Percentiles rank a stretch among this genome's conserved stretches.
phyloP scores from a whole-genome alignment of 2,113 vertebrate species.

The Nibea coibor region DNA sequence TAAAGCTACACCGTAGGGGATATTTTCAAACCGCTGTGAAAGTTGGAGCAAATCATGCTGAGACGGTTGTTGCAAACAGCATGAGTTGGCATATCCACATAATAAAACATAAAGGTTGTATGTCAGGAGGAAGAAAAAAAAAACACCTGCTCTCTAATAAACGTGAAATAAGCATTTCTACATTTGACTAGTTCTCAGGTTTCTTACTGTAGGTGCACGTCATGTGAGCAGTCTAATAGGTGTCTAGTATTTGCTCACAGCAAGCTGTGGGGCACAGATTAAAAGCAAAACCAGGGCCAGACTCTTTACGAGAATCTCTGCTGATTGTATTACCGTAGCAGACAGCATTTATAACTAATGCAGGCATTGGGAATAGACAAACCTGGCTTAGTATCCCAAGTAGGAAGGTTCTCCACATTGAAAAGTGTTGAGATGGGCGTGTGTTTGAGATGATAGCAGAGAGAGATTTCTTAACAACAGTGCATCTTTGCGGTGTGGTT shows the following conservation, averaged over 20 bases:
- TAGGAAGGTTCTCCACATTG: slow-evolving; percentile 4
- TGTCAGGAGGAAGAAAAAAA: not conserved
- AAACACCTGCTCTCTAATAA: slow-evolving; percentile 40
- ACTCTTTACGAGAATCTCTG: slow-evolving; percentile 44
- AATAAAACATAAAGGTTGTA: slow-evolving; percentile 35
- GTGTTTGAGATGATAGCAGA: slow-evolving; percentile 5
- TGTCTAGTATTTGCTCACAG: slow-evolving; percentile 56
- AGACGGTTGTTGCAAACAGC: not conserved
- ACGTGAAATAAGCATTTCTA: slow-evolving; percentile 37
- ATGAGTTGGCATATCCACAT: not conserved
- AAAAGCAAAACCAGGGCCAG: slow-evolving; percentile 50
- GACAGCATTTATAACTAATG: slow-evolving; percentile 55
- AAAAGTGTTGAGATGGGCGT: not conserved
- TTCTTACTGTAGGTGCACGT: slow-evolving; percentile 34
- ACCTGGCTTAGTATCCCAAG: slow-evolving; percentile 23
- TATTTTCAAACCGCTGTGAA: slow-evolving; percentile 3
- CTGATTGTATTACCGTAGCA: slow-evolving; percentile 57
- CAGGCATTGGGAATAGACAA: slow-evolving; percentile 45
- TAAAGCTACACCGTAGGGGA: not conserved
- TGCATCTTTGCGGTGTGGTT: slow-evolving; percentile 24
- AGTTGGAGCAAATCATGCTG: slow-evolving; percentile 3
- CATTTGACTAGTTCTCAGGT: slow-evolving; percentile 19
- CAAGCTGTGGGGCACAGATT: slow-evolving; percentile 49
- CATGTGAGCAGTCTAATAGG: slow-evolving; percentile 33
- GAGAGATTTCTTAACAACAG: slow-evolving; percentile 13